Evolutionary conservation across 2,113 vertebrate species (phyloP).

Genomic region (Corvus hawaiiensis): DNA sequence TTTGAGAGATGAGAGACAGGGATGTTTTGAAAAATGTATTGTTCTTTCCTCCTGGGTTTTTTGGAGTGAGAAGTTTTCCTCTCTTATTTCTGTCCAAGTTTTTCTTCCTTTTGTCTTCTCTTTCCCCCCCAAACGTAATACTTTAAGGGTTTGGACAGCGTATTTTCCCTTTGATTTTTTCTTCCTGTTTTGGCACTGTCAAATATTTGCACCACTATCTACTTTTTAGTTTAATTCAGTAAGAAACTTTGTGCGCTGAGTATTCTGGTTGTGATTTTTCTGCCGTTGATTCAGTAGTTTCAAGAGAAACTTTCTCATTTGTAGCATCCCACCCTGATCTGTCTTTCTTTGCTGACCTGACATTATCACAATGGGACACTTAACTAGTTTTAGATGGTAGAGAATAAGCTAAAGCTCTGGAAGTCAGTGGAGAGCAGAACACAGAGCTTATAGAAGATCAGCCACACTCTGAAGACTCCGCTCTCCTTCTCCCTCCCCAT

Average conservation of each 20-base stretch:
- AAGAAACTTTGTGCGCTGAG: neutral
- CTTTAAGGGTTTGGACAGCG: neutral
- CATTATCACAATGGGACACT: neutral
- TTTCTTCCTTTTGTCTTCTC: neutral
- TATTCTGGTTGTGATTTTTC: neutral
- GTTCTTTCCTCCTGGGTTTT: neutral
- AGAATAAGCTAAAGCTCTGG: neutral
- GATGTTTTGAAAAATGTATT: neutral
- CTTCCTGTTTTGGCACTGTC: neutral
- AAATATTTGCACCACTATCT: neutral
- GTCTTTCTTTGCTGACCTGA: neutral
- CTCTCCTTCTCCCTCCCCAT: neutral
- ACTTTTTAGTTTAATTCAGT: neutral
- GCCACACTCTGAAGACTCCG: neutral
- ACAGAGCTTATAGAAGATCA: neutral
- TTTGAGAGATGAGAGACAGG: neutral
- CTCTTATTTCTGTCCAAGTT: neutral
- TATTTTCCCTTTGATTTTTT: neutral
- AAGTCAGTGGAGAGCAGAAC: neutral
- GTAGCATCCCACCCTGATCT: neutral
- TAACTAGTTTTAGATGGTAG: neutral
- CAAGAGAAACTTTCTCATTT: neutral
- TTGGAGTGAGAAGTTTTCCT: neutral
- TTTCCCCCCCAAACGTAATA: neutral
- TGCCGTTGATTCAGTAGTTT: neutral